Conservation (phyloP, 2,113 vertebrate genomes). For the Gnathonemus echidnorhynchus region DNA sequence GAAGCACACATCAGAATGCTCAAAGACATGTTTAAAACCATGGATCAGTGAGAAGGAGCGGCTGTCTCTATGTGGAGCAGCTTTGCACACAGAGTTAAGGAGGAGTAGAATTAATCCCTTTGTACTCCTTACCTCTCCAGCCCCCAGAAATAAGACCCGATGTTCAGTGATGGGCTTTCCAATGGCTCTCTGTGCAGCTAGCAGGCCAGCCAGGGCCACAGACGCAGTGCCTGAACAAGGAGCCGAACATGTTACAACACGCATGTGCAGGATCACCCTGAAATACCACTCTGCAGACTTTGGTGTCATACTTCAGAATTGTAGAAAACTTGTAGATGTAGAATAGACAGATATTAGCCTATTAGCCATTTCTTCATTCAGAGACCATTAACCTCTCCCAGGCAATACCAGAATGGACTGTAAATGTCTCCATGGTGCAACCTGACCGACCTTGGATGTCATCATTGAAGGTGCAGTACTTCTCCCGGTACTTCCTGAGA, state of each 20-base stretch:
- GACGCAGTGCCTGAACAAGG: conserved; percentile 75
- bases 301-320: too few species aligned
- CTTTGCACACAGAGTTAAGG: not conserved
- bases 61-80: too few species aligned
- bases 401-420: not conserved
- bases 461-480: conserved; percentile 96
- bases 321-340: not conserved
- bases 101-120: not conserved
- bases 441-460: conserved; percentile 82
- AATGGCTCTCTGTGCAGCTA: conserved; percentile 75
- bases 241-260: conserved; percentile 16
- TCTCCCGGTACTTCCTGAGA: conserved; percentile 83
- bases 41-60: not conserved
- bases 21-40: not conserved
- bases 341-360: not conserved
- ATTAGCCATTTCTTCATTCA: not conserved
- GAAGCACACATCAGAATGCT: not conserved
- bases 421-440: not conserved
- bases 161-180: conserved; percentile 81
- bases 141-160: conserved; percentile 86
- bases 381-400: not conserved
- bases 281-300: not conserved
- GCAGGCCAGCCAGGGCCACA: conserved; percentile 84
- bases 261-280: not conserved
- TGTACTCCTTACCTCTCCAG: conserved; percentile 77